Base-by-base conservation (phyloP, 2,113 vertebrate genomes). In the Campylomormyrus numenius region DNA sequence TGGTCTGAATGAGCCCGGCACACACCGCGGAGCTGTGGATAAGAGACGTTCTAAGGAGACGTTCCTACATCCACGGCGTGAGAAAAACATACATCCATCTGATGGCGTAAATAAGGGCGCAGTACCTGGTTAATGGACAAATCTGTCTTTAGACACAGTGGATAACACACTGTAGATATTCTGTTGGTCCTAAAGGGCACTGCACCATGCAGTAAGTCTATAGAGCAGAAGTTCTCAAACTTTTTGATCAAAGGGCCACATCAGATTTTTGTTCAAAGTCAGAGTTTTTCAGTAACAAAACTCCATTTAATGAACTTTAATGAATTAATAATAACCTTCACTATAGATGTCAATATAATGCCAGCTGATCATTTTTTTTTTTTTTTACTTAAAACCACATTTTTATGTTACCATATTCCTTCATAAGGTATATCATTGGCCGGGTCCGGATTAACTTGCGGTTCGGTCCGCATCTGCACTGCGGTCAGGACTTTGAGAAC, bases 1-100 rank as follows among this genome's bases (percentile, higher is more conserved):
- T 92, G 92, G 92, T 92, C 94, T 94, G 94, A 35, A 89, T 19
- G 56, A 52, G 17, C 88, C 85, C 5, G 9, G n/a, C 11, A 87
- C 27, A 19, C 11, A 4, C 48, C 5, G 17, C 9, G 3, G n/a
- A 27, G 66, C 11, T 89, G 48, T 21, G n/a, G 62, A 31, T 80
- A 3, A 2, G 5, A 15, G n/a, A 24, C 46, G 21, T 66, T 77
- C n/a, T 66, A 49, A 62, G 7, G 45, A 46, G 49, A 46, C 5
- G 24, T 46, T 42, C 11, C 46, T n/a, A 48, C 5, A 39, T 50
- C 45, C 45, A 27, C 19, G 15, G 39, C 1, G 11, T 35, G 31
- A 39, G n/a, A 15, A 74, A 74, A 17, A 31, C 13, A 5, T 6
- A 39, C 70, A 39, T 77, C 70, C 70, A 39, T 35, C 70, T 77